Evolutionary conservation across 1,140 invertebrate species (phyloP), one percentile per base, ranked within the genome.

Genomic region (Nilaparvata lugens): DNA sequence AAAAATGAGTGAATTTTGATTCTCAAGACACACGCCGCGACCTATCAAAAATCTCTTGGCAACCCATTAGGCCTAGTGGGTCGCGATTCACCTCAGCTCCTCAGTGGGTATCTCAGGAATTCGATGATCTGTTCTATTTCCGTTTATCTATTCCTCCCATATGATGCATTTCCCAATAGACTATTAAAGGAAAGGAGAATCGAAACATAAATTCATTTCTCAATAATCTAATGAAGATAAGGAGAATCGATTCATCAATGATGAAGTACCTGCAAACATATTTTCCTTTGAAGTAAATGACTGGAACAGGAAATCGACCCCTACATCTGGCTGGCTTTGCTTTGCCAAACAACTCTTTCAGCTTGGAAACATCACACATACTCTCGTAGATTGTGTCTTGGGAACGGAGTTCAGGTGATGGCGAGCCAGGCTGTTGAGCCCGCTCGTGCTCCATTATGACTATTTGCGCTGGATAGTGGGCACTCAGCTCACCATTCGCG

Each of bases 151-250:
- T 59, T 53, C n/a, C 23, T n/a, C 40, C 52, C 75, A 73, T 73
- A 78, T 71, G 84, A 87, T 25, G 87, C 79, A 61, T 83, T 80
- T 73, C 86, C 61, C 87, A 82, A 68, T 81, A 89, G 51, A 91
- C 74, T 66, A 92, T 91, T 4, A 91, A 87, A 38, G 89, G 88
- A 40, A 88, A 73, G 25, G 87, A 86, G 76, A 91, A 91, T 67
- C 89, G 77, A 4, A n/a, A n/a, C n/a, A n/a, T n/a, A n/a, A n/a
- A n/a, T n/a, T n/a, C n/a, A n/a, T n/a, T n/a, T n/a, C n/a, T n/a
- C n/a, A n/a, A n/a, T n/a, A n/a, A n/a, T n/a, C n/a, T n/a, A n/a
- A n/a, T n/a, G n/a, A n/a, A n/a, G n/a, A n/a, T n/a, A n/a, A n/a
- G n/a, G n/a, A n/a, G n/a, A n/a, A n/a, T n/a, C n/a, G n/a, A n/a